Evolutionary conservation across 2,797 vertebrate genomes (phyloP), one percentile per base, ranked within the genome.

Genomic region (Chanos chanos): DNA sequence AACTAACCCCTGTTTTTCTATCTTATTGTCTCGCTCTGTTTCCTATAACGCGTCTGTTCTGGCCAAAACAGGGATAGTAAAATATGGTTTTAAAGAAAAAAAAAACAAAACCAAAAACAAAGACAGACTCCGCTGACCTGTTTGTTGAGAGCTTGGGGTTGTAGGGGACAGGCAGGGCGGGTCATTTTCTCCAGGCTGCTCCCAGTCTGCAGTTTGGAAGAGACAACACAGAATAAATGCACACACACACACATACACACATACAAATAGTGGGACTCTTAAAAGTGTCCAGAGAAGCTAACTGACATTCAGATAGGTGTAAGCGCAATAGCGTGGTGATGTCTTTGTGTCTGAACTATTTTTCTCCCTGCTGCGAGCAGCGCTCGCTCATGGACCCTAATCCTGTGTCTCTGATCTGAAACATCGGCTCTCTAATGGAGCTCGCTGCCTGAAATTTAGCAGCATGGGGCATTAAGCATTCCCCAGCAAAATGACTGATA

Each of bases 391-490:
- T n/a, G n/a, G n/a, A n/a, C n/a, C n/a, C n/a, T n/a, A n/a, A n/a
- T 36, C 45, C 40, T 28, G 21, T 30, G 22, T 5, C 77, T 70
- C 48, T n/a, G 52, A 55, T 12, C 21, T 76, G 80, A 81, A 51
- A 58, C 56, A 71, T 69, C 33, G 66, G 43, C 25, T 70, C 33
- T 44, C 28, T 55, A 57, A 71, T 45, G 52, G 40, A 28, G 31
- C 47, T 45, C 25, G 39, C 54, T 15, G 66, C 57, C 24, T 43
- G 44, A 50, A n/a, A n/a, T 45, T 45, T 53, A 63, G 12, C 2
- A 30, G n/a, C 62, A 79, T 18, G 83, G 77, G 44, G 72, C 81
- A 85, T 86, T 84, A 85, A 67, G 36, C n/a, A n/a, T n/a, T 53
- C 4, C 41, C 16, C 4, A 54, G 62, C 77, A 73, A 63, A 34